phyloP scores from a whole-genome alignment of 2,113 vertebrate species.

The Phyllostomus discolor region DNA sequence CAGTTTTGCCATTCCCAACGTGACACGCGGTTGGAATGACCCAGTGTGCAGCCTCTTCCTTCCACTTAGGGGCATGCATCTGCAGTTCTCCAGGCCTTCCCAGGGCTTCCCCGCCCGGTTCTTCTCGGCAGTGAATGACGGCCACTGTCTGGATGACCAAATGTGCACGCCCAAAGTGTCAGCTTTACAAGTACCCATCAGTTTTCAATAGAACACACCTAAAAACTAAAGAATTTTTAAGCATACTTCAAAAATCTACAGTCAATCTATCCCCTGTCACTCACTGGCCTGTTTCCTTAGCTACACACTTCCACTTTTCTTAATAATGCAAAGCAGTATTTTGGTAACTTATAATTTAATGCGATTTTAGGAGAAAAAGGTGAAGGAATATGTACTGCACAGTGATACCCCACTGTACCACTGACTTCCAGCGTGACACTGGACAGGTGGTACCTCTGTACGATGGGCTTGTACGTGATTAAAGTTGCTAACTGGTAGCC shows the following conservation, averaged over 20 bases:
- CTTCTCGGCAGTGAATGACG: neutral
- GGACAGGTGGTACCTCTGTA: neutral
- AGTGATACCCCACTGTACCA: neutral
- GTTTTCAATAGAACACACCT: neutral
- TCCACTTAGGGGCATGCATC: neutral
- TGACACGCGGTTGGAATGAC: neutral
- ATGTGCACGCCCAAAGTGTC: neutral
- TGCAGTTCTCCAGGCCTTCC: neutral
- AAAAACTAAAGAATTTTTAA: neutral
- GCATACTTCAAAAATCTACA: neutral
- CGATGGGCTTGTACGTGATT: neutral
- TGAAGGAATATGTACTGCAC: neutral
- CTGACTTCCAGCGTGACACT: neutral
- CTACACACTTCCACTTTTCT: neutral
- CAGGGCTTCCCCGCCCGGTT: neutral
- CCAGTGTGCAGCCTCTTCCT: neutral
- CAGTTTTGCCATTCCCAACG: neutral
- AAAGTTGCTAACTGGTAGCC: neutral
- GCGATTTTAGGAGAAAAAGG: neutral
- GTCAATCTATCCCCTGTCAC: neutral
- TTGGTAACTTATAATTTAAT: neutral
- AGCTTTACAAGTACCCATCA: neutral
- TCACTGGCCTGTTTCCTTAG: neutral
- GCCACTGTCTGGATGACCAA: neutral
- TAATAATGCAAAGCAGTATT: neutral